These are phyloP conservation scores for Gymnopithys bicolor DNA, from an alignment of 2,797 vertebrate genomes.

Conservation along the genomic window DNA sequence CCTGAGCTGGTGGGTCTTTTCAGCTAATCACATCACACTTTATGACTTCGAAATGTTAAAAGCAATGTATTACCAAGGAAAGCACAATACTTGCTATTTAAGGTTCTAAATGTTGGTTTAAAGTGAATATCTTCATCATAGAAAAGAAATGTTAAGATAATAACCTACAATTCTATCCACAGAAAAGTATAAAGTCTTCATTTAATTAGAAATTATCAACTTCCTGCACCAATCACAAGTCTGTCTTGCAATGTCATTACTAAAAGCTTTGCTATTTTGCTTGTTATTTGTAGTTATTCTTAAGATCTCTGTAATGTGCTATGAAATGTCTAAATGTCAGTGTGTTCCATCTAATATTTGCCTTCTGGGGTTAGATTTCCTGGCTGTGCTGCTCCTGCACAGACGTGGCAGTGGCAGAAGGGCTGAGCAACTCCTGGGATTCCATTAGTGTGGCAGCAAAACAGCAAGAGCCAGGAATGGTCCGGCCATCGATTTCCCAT, in stretches of 20 bases:
- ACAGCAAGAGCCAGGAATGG: background rate
- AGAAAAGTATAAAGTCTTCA: background rate
- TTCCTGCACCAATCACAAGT: background rate
- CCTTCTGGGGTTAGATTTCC: background rate
- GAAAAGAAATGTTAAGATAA: background rate
- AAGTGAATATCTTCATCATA: background rate
- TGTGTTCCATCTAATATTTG: background rate
- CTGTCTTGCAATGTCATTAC: background rate
- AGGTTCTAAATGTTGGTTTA: background rate
- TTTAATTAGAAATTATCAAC: background rate
- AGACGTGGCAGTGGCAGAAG: background rate
- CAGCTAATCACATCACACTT: background rate
- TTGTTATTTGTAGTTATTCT: background rate
- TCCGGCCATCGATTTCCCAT: conserved; percentile 42
- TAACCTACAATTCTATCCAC: background rate
- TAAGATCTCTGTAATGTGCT: background rate
- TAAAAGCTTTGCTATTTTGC: background rate
- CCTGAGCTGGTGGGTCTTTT: background rate
- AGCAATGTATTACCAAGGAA: background rate
- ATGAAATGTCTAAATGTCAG: background rate
- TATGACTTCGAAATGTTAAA: background rate
- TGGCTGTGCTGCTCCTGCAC: fast-evolving
- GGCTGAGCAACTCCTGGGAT: background rate
- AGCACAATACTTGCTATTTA: background rate
- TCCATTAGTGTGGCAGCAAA: conserved; percentile 23